Evolutionary conservation across 2,113 vertebrate genomes (phyloP).

Genomic region (Carassius carassius): DNA sequence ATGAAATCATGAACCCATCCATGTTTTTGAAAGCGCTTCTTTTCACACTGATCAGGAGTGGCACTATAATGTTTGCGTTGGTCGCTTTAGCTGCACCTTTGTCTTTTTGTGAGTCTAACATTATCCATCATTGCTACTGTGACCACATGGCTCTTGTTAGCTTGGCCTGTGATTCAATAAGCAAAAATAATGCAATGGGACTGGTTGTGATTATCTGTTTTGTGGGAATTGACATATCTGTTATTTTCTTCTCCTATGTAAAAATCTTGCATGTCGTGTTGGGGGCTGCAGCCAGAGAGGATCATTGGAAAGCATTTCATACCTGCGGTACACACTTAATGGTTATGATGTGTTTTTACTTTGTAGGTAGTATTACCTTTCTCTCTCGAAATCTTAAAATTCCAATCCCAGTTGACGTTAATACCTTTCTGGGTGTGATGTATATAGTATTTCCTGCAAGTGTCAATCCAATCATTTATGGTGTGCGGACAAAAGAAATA

Average conservation of each 20-base stretch:
- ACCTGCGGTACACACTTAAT: constrained; percentile 79
- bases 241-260: constrained; percentile 74
- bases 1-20: constrained; percentile 53
- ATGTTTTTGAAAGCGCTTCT: constrained; percentile 60
- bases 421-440: constrained; percentile 74
- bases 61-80: constrained; percentile 67
- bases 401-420: constrained; percentile 67
- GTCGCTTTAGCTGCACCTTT: constrained; percentile 70
- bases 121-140: constrained; percentile 75
- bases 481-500: constrained; percentile 78
- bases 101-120: constrained; percentile 68
- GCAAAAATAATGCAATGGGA: constrained; percentile 57
- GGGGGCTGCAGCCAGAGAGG: constrained; percentile 57
- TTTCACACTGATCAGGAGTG: constrained; percentile 70
- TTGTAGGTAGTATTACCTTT: constrained; percentile 78
- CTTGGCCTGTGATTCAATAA: constrained; percentile 68
- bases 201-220: constrained; percentile 74
- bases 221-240: constrained; percentile 73
- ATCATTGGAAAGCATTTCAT: constrained; percentile 75
- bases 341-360: constrained; percentile 76
- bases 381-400: constrained; percentile 70
- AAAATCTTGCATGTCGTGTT: constrained; percentile 69
- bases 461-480: constrained; percentile 78
- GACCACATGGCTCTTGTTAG: constrained; percentile 81
- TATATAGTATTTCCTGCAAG: constrained; percentile 78